Percentiles rank a stretch among this genome's conserved stretches.
Evolutionary conservation across 2,888 invertebrate genomes (phyloP).

Genomic region (Meliscaeva auricollis): DNA sequence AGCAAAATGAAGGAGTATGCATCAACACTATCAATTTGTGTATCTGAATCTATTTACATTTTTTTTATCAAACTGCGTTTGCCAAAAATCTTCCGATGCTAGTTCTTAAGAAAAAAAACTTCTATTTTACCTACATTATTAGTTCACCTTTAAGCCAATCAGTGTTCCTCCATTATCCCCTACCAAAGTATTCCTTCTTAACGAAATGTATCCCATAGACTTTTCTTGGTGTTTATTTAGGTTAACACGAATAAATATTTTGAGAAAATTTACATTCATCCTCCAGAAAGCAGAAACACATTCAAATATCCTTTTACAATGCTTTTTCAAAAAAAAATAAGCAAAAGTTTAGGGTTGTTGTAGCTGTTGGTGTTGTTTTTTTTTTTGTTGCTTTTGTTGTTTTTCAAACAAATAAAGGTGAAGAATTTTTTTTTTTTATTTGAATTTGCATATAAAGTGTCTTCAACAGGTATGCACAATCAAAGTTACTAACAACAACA

Average conservation of each 20-base stretch:
- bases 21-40: too few species aligned
- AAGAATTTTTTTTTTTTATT: neutral
- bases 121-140: too few species aligned
- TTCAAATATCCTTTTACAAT: slow-evolving; percentile 6
- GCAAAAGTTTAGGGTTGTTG: neutral
- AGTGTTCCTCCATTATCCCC: neutral
- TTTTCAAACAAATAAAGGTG: neutral
- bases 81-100: too few species aligned
- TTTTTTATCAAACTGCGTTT: too few species aligned
- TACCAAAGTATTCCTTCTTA: neutral
- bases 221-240: slow-evolving; percentile 24
- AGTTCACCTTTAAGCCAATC: too few species aligned
- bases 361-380: neutral
- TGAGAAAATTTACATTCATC: slow-evolving; percentile 12
- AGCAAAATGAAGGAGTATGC: too few species aligned
- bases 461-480: slow-evolving; percentile 33
- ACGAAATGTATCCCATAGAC: neutral
- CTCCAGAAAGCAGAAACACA: slow-evolving; percentile 3
- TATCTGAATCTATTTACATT: too few species aligned
- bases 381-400: neutral
- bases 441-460: slow-evolving; percentile 35
- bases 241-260: slow-evolving; percentile 25
- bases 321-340: neutral
- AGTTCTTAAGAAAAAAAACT: too few species aligned
- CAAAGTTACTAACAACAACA: neutral